Evolutionary conservation across 64 coral and sea anemone genomes (phyloP).

Genomic region (Montipora foliosa): DNA sequence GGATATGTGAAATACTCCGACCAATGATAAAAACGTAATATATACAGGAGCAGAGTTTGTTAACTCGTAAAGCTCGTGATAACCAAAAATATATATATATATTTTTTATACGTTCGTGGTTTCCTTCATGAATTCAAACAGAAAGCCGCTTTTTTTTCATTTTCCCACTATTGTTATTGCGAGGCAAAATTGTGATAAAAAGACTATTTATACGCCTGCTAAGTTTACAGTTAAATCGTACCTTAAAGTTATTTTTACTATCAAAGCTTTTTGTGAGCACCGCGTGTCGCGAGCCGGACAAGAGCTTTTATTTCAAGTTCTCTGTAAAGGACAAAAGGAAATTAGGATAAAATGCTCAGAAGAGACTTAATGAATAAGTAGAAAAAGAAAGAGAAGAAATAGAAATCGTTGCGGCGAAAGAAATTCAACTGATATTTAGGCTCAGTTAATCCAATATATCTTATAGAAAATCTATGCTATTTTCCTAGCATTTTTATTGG

Average conservation of each 20-base stretch:
- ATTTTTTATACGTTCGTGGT: neutral
- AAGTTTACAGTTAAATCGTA: slow-evolving; percentile 16
- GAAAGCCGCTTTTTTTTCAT: neutral
- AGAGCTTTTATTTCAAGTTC: neutral
- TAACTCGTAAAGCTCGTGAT: neutral
- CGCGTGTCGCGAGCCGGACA: slow-evolving; percentile 29
- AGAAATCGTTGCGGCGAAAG: neutral
- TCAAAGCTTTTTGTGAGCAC: slow-evolving; percentile 10
- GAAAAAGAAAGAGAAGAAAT: neutral
- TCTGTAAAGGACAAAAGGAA: neutral
- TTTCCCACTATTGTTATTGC: neutral
- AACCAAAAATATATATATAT: neutral
- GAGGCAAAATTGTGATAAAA: neutral
- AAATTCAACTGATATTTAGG: too few species aligned
- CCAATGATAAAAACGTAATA: neutral
- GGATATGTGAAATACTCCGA: neutral
- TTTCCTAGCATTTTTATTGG: too few species aligned
- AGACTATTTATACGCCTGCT: neutral
- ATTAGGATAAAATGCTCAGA: neutral
- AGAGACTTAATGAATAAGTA: too few species aligned
- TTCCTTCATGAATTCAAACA: neutral
- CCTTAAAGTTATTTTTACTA: slow-evolving; percentile 31
- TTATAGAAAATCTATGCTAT: too few species aligned
- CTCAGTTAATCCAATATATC: too few species aligned
- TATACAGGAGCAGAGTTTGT: neutral